Base-by-base conservation (phyloP, 2,797 vertebrate species). In the Nothura maculosa region DNA sequence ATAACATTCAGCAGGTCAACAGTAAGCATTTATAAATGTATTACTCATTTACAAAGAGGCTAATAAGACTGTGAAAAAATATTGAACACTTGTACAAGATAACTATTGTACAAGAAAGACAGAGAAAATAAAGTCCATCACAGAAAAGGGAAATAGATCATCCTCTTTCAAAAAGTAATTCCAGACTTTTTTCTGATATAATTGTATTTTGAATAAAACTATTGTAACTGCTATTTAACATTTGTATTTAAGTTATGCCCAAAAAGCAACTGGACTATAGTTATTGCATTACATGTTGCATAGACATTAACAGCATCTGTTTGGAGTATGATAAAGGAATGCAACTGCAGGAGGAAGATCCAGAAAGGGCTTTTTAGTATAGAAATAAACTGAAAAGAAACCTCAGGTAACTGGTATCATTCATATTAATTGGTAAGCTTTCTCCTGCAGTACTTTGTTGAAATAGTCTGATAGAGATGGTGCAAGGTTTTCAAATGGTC, bases 21-120 rank as follows among this genome's bases (percentile, higher is more conserved):
- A 95, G 84, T 73, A 91, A 95, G 81, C 78, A 81, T 93, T 96
- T 95, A 81, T 92, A 93, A 81, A 89, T 74, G 42, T 62, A 72
- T 40, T 89, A 58, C 48, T 76, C 32, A 68, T 92, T 72, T 92
- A 86, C 12, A 90, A 93, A 66, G n/a, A 70, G 7, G 34, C 28
- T 79, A 94, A 87, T 73, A 87, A 66, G 28, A 91, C 83, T 58
- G 13, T 74, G 55, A 80, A 87, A 79, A 85, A n/a, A 50, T 82
- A 79, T 68, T 78, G 86, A 77, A 85, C 80, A 68, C 86, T 95
- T 92, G 38, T 66, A 66, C 38, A 27, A 79, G 38, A 70, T 27
- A 73, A 82, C 14, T 78, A 12, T 66, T 92, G 85, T 55, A 75
- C 20, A 75, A 50, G 43, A 92, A 3, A 73, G 43, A 19, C 10